Evolutionary conservation across 2,797 vertebrate species (phyloP).

Genomic region (Esox masquinongy): DNA sequence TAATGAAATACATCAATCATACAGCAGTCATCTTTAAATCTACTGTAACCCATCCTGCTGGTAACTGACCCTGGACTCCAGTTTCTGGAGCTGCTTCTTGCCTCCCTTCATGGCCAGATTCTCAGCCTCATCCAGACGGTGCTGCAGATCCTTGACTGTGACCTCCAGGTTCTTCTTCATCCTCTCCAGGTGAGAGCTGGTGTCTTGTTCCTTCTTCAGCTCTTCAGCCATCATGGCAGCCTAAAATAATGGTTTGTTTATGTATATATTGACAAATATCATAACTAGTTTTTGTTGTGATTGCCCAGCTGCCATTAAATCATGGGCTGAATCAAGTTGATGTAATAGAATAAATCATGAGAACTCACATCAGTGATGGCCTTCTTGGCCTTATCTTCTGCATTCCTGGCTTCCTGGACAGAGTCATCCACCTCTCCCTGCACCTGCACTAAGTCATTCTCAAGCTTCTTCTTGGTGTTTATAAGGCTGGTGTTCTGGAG

Average conservation of each 20-base stretch:
- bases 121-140: no score
- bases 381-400: constrained; percentile 85
- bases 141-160: no score
- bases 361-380: constrained; percentile 78
- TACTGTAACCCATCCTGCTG: neutral
- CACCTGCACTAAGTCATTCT: constrained; percentile 73
- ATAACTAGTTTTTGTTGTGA: neutral
- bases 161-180: no score
- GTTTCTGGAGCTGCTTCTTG: constrained; percentile 82
- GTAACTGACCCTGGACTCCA: constrained; percentile 70
- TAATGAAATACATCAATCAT: neutral
- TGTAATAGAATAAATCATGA: neutral
- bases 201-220: constrained; percentile 84
- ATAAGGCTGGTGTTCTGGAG: constrained; percentile 66
- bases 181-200: constrained; percentile 82
- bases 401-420: no score
- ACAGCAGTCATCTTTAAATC: neutral
- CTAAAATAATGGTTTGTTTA: constrained; percentile 42
- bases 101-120: constrained; percentile 83
- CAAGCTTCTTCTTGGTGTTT: constrained; percentile 77
- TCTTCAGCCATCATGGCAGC: constrained; percentile 85
- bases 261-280: neutral
- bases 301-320: neutral
- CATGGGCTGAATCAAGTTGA: neutral
- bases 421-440: constrained; percentile 78